phyloP scores from a whole-genome alignment of 2,113 vertebrate genomes.

The Mastomys coucha region DNA sequence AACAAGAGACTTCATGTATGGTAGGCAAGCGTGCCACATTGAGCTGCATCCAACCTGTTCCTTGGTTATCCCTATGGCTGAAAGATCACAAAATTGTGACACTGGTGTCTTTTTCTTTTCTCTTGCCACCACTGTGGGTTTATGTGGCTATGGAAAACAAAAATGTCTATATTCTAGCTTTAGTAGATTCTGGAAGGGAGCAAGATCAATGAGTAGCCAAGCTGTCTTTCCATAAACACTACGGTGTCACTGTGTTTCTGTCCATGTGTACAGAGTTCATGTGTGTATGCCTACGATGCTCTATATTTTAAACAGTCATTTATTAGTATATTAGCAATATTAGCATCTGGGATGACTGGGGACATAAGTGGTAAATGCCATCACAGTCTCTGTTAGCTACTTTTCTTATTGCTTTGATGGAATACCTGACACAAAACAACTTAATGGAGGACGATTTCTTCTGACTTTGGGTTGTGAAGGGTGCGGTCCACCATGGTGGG shows the following conservation, averaged over 20 bases:
- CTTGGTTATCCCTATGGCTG: background rate
- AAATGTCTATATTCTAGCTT: background rate
- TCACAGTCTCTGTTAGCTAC: background rate
- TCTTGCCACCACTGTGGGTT: background rate
- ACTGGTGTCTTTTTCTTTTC: background rate
- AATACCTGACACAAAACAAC: background rate
- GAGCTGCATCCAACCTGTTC: background rate
- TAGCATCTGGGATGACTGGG: background rate
- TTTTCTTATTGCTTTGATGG: background rate
- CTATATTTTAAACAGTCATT: background rate
- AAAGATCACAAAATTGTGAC: background rate
- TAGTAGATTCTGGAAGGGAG: background rate
- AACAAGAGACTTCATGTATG: background rate
- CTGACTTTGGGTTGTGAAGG: too few species aligned
- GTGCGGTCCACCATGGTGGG: background rate
- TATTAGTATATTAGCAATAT: too few species aligned
- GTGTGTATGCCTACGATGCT: background rate
- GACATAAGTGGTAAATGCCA: accelerated
- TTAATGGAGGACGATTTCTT: background rate
- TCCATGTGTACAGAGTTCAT: background rate
- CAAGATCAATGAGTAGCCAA: background rate
- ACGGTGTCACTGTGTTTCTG: background rate
- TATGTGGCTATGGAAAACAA: background rate
- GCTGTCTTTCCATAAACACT: background rate
- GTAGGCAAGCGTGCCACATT: background rate